Conservation (phyloP, 2,888 invertebrate species). For the Acrocera orbiculus region DNA sequence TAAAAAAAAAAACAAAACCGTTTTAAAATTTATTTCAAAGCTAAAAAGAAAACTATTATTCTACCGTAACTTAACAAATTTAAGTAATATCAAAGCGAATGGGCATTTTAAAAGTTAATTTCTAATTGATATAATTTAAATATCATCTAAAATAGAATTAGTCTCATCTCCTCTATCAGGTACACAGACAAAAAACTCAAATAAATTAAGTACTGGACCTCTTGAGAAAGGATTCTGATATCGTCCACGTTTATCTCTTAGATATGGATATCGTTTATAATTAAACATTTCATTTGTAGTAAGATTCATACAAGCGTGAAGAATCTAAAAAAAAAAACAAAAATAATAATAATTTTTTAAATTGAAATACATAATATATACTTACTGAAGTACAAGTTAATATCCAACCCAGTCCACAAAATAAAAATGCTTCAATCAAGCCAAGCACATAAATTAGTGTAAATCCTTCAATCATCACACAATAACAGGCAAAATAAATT, state of each 20-base stretch:
- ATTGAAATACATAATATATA: conserved; percentile 10
- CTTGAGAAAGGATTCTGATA: conserved; percentile 87
- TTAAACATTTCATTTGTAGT: conserved; percentile 94
- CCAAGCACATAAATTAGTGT: conserved; percentile 72
- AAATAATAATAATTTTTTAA: conserved; percentile 3
- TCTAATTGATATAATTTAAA: too few relatives aligned
- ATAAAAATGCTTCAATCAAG: conserved; percentile 62
- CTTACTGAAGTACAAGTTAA: conserved; percentile 74
- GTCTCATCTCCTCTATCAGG: conserved; percentile 65
- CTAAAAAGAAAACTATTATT: too few relatives aligned
- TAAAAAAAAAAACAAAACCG: too few relatives aligned
- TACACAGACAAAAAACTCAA: conserved; percentile 78
- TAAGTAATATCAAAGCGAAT: too few relatives aligned
- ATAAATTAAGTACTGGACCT: conserved; percentile 67
- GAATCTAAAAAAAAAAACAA: conserved; percentile 41
- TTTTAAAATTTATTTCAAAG: too few relatives aligned
- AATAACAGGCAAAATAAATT: conserved; percentile 74
- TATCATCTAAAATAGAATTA: conserved; percentile 50
- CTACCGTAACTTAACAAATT: too few relatives aligned
- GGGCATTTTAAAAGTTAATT: too few relatives aligned
- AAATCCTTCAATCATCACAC: conserved; percentile 68
- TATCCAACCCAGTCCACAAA: conserved; percentile 74
- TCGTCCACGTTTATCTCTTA: conserved; percentile 72
- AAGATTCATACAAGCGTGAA: conserved; percentile 83
- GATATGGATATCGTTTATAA: conserved; percentile 76